phyloP scores from a whole-genome alignment of 2,797 vertebrate species.

The Hozukius guyotensis region DNA sequence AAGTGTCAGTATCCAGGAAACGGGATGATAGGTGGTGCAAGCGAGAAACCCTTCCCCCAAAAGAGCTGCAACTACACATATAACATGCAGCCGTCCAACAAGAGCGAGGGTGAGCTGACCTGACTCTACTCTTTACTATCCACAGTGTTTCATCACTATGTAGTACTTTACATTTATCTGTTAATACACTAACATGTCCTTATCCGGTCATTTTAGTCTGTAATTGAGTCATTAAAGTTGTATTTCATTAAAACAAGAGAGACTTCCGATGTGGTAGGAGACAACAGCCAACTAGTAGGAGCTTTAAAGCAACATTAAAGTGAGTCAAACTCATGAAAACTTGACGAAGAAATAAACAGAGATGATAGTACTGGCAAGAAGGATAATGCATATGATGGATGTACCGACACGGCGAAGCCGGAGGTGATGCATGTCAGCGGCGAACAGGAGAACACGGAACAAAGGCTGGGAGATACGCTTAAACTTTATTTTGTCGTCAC shows the following conservation, averaged over 20 bases:
- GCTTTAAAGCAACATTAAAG: neutral
- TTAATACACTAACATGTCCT: neutral
- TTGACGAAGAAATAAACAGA: neutral
- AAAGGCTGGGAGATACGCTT: too few species aligned
- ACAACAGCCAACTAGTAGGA: neutral
- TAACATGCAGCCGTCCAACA: conserved; percentile 78
- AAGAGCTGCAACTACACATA: conserved; percentile 86
- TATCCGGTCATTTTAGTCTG: neutral
- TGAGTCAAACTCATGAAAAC: neutral
- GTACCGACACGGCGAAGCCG: neutral
- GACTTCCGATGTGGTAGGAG: neutral
- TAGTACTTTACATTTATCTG: neutral
- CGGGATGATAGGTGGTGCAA: conserved; percentile 19
- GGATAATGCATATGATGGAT: neutral
- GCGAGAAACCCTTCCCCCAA: conserved; percentile 75
- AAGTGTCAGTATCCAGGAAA: conserved; percentile 74
- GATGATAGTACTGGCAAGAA: neutral
- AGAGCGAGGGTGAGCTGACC: conserved; percentile 83
- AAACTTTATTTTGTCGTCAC: too few species aligned
- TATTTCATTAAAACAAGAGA: too few species aligned
- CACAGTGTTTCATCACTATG: neutral
- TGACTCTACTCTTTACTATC: neutral
- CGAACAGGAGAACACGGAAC: too few species aligned
- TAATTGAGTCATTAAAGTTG: too few species aligned
- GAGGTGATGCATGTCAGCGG: too few species aligned